Percentiles rank a stretch among this genome's conserved stretches.
phyloP scores from a whole-genome alignment of 2,797 vertebrate species.

The Oreonectes daqikongensis region DNA sequence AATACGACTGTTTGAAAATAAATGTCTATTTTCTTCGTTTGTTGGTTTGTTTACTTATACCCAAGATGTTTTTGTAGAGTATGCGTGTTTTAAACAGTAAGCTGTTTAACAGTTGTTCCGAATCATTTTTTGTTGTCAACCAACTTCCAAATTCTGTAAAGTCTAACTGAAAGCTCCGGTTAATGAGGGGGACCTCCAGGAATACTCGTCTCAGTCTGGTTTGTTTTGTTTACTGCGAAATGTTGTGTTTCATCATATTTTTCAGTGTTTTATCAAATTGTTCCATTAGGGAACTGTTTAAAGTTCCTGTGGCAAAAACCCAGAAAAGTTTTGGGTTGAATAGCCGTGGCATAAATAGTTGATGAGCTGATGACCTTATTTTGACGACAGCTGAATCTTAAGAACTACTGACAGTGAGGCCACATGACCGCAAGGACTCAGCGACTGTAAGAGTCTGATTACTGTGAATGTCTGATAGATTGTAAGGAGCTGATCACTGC shows the following conservation, averaged over 20 bases:
- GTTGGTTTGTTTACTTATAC: not conserved
- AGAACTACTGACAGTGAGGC: not conserved
- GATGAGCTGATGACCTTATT: conserved; percentile 49
- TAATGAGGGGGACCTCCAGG: conserved; percentile 40
- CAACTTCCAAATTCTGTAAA: conserved; percentile 35
- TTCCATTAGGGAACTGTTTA: conserved; percentile 37
- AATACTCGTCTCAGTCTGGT: conserved; percentile 20
- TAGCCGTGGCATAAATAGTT: conserved; percentile 32
- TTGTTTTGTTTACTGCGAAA: conserved; percentile 48
- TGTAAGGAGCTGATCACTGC: not conserved
- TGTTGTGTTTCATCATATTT: conserved; percentile 46
- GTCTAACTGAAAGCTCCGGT: conserved; percentile 22
- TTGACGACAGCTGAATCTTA: conserved; percentile 27
- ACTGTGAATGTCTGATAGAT: conserved; percentile 8
- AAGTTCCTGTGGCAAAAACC: conserved; percentile 41
- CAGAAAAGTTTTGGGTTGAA: conserved; percentile 41
- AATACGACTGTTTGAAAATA: not conserved
- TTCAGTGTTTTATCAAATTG: not conserved
- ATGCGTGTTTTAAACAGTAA: not conserved
- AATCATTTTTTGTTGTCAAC: not conserved
- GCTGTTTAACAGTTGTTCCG: not conserved
- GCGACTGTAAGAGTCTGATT: not conserved
- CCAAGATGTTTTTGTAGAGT: not conserved
- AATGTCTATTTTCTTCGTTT: not conserved
- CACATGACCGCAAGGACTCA: conserved; percentile 1